Percentiles rank a stretch among this genome's conserved stretches.
Conservation (phyloP, 2,797 vertebrate genomes). For the Echeneis naucrates region DNA sequence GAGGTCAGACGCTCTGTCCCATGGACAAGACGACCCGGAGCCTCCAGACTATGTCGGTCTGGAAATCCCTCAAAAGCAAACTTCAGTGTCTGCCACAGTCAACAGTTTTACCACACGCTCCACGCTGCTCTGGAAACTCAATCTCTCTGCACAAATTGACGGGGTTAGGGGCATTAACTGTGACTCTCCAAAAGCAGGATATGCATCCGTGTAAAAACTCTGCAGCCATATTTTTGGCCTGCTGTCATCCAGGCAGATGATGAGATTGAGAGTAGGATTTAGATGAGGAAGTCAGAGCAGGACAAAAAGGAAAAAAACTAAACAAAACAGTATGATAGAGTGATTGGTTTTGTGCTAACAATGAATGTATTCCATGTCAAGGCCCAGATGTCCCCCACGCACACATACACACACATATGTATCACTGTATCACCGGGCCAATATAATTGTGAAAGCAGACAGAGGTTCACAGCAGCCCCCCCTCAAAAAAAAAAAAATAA, state of each 20-base stretch:
- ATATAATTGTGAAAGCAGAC: slow-evolving; percentile 30
- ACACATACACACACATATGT: slow-evolving; percentile 8
- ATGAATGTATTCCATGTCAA: slow-evolving; percentile 24
- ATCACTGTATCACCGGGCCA: neutral
- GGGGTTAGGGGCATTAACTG: slow-evolving; percentile 68
- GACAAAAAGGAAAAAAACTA: neutral
- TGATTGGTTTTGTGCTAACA: slow-evolving; percentile 26
- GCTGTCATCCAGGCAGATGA: slow-evolving; percentile 40
- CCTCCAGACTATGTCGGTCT: slow-evolving; percentile 67
- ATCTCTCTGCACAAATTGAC: slow-evolving; percentile 67
- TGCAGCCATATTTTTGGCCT: slow-evolving; percentile 40
- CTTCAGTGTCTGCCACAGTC: slow-evolving; percentile 62
- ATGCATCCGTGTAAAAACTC: slow-evolving; percentile 35
- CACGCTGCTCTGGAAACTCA: slow-evolving; percentile 72
- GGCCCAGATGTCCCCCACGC: slow-evolving; percentile 7
- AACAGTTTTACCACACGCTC: slow-evolving; percentile 68
- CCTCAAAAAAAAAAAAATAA: slow-evolving; percentile 10
- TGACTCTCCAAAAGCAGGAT: slow-evolving; percentile 49
- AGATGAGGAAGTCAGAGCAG: neutral
- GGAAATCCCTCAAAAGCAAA: slow-evolving; percentile 68
- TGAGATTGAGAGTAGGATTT: slow-evolving; percentile 35
- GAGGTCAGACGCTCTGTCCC: slow-evolving; percentile 61
- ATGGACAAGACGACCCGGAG: slow-evolving; percentile 62
- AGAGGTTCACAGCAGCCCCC: slow-evolving; percentile 19
- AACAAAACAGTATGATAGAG: neutral